Conservation (phyloP, 2,797 vertebrate genomes). For the Galago senegalensis region DNA sequence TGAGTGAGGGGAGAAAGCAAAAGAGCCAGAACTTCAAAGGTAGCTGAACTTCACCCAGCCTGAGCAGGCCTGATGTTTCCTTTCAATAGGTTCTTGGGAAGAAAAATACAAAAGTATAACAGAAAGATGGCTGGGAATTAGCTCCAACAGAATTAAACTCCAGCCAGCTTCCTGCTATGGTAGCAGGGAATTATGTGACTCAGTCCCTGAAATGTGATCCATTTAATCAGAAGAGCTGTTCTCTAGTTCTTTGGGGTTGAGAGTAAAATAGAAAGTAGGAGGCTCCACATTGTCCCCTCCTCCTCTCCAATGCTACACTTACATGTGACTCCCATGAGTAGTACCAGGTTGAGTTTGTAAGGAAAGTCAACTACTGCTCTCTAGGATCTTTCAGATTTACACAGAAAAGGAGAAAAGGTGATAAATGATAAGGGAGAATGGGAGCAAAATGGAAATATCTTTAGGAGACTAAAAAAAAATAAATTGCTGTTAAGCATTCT, state of each 20-base stretch:
- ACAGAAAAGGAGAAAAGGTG: constrained; percentile 9
- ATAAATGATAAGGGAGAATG: neutral
- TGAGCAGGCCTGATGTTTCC: neutral
- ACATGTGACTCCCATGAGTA: neutral
- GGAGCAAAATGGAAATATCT: neutral
- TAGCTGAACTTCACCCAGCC: neutral
- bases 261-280: neutral
- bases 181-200: neutral
- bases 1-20: neutral
- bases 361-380: neutral
- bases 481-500: neutral
- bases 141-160: neutral
- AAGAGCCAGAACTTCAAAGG: neutral
- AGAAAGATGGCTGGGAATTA: neutral
- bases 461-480: neutral
- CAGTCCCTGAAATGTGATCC: neutral
- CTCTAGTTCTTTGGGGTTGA: neutral
- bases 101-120: neutral
- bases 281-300: neutral
- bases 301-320: too few relatives aligned
- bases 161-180: neutral
- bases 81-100: neutral
- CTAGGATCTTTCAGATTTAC: constrained; percentile 14
- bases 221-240: neutral
- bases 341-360: neutral